A percentile compares a stretch with the other conserved stretches of the same genome.
Evolutionary conservation across 2,797 vertebrate genomes (phyloP).

Genomic region (Odontamblyopus rebecca): DNA sequence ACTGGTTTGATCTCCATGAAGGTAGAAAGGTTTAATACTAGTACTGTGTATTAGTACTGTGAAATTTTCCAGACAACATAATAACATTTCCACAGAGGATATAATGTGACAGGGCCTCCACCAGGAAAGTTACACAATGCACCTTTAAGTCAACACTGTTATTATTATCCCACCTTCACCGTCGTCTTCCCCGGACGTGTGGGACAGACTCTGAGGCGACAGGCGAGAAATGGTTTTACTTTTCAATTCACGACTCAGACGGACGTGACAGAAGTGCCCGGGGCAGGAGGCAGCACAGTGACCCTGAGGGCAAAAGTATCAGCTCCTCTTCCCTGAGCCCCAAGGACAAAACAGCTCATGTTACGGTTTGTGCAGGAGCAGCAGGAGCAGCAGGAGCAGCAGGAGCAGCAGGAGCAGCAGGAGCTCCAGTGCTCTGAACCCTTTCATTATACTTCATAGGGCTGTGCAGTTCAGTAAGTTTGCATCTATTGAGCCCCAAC

Average conservation of each 20-base stretch:
- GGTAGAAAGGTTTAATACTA: too few species aligned
- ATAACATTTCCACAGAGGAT: too few species aligned
- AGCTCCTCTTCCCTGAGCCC: background rate
- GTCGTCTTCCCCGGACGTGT: conserved; percentile 28
- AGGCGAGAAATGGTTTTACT: conserved; percentile 36
- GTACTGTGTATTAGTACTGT: too few species aligned
- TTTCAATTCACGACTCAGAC: conserved; percentile 66
- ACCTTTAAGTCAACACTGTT: background rate
- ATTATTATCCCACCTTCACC: background rate
- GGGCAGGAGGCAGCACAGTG: conserved; percentile 33
- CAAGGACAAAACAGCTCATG: conserved; percentile 37
- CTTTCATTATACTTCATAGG: background rate
- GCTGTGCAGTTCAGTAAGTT: background rate
- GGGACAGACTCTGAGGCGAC: conserved; percentile 13
- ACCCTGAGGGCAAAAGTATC: background rate
- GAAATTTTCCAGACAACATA: too few species aligned
- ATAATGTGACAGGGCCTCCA: too few species aligned
- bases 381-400: background rate
- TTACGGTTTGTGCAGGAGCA: conserved; percentile 37
- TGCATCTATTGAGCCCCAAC: background rate
- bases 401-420: background rate
- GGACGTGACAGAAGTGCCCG: conserved; percentile 47
- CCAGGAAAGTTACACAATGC: too few species aligned
- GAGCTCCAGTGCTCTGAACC: background rate
- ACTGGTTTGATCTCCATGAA: too few species aligned